Conservation (phyloP, 2,113 vertebrate species). For the Montifringilla adamsi region DNA sequence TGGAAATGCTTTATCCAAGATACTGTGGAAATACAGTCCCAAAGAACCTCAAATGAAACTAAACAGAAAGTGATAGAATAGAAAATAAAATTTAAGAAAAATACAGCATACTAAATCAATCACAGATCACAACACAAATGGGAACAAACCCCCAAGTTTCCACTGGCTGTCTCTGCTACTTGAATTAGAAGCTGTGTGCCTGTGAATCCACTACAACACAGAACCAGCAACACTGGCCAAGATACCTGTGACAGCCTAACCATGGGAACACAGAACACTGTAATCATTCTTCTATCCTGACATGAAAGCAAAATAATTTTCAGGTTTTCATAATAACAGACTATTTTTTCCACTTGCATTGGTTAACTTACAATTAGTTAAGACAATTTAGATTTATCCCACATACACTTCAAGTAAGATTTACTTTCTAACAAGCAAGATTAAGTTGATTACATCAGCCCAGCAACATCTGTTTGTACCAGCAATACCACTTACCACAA, state of each 20-base stretch:
- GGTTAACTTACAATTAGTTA: background rate
- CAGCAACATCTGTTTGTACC: background rate
- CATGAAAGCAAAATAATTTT: background rate
- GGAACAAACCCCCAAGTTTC: background rate
- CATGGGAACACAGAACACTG: background rate
- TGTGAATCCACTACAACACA: accelerated
- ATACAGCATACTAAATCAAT: background rate
- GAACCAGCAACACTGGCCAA: background rate
- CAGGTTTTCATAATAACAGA: background rate
- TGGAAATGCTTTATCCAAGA: background rate
- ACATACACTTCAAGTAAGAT: background rate
- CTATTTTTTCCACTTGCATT: background rate
- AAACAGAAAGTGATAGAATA: background rate
- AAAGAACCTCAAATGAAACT: background rate
- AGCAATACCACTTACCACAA: background rate
- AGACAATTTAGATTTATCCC: background rate
- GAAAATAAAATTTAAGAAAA: background rate
- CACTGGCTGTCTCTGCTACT: background rate
- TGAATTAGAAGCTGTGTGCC: too few relatives aligned
- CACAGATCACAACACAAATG: background rate
- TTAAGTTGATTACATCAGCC: background rate
- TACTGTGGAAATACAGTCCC: background rate
- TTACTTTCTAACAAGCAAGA: background rate
- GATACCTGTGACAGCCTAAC: background rate
- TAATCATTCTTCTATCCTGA: background rate